These are phyloP conservation scores for Ptychobarbus kaznakovi DNA, from an alignment of 2,797 vertebrate species.

Conservation along the genomic window DNA sequence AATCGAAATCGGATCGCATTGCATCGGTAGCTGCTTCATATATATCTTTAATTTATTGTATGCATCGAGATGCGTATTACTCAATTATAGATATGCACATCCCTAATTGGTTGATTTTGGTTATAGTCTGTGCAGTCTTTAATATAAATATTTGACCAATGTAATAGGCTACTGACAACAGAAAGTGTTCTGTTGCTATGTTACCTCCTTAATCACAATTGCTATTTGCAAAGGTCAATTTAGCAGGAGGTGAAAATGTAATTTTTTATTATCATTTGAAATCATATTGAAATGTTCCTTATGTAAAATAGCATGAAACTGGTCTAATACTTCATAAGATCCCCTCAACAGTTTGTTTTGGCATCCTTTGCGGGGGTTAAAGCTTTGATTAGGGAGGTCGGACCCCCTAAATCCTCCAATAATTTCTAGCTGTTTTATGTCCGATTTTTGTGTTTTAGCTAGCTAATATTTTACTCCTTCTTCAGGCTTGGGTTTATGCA, in stretches of 20 bases:
- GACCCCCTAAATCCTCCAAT: not conserved
- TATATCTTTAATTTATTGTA: not conserved
- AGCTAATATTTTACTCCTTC: slow-evolving; percentile 21
- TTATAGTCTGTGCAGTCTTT: not conserved
- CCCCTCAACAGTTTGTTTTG: not conserved
- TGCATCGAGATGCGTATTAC: not conserved
- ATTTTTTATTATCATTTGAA: not conserved
- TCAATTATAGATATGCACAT: not conserved
- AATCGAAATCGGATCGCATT: no score
- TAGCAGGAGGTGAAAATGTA: not conserved
- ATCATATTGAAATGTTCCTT: not conserved
- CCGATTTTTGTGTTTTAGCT: not conserved
- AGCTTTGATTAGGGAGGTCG: not conserved
- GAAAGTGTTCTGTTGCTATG: slow-evolving; percentile 16
- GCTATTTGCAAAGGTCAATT: slow-evolving; percentile 29
- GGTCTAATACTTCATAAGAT: not conserved
- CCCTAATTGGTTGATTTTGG: not conserved
- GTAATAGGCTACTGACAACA: not conserved
- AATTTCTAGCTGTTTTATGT: slow-evolving; percentile 5
- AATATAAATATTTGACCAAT: slow-evolving; percentile 5
- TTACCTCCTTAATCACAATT: slow-evolving; percentile 6
- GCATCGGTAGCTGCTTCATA: not conserved
- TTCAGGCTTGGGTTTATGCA: slow-evolving; percentile 40
- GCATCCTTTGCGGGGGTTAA: not conserved
- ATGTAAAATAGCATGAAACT: not conserved